Percentiles rank a stretch among this genome's conserved stretches.
Evolutionary conservation across 2,797 vertebrate genomes (phyloP).

Genomic region (Eleutherodactylus coqui): DNA sequence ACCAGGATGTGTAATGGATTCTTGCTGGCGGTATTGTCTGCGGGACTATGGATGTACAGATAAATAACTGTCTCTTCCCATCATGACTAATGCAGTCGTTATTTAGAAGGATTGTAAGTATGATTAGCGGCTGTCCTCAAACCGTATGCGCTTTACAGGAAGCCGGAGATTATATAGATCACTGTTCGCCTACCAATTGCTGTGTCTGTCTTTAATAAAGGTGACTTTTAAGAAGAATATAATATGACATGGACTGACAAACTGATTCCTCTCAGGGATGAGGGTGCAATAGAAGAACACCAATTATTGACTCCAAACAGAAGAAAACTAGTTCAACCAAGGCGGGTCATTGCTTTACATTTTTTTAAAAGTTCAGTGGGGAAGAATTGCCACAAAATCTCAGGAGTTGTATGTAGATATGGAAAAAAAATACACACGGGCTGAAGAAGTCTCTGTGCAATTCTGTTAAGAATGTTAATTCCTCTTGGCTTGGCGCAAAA

Average conservation of each 20-base stretch:
- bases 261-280: neutral
- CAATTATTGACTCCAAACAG: neutral
- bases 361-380: too few species aligned
- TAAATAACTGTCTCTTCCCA: neutral
- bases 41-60: constrained; percentile 8
- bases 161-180: neutral
- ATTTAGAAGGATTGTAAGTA: constrained; percentile 28
- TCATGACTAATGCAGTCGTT: constrained; percentile 33
- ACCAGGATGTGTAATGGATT: constrained; percentile 25
- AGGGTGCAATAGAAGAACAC: neutral
- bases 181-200: neutral
- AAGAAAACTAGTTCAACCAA: too few species aligned
- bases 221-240: neutral
- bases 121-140: constrained; percentile 33
- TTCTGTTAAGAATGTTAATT: too few species aligned
- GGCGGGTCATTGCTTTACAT: too few species aligned
- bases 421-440: too few species aligned
- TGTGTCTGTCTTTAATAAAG: neutral
- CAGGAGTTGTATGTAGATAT: too few species aligned
- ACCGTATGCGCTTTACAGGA: constrained; percentile 17
- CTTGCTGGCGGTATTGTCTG: neutral
- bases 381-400: too few species aligned
- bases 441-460: too few species aligned
- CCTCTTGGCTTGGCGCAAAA: too few species aligned
- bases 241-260: neutral